Evolutionary conservation across 2,797 vertebrate species (phyloP).

Genomic region (Periparus ater): DNA sequence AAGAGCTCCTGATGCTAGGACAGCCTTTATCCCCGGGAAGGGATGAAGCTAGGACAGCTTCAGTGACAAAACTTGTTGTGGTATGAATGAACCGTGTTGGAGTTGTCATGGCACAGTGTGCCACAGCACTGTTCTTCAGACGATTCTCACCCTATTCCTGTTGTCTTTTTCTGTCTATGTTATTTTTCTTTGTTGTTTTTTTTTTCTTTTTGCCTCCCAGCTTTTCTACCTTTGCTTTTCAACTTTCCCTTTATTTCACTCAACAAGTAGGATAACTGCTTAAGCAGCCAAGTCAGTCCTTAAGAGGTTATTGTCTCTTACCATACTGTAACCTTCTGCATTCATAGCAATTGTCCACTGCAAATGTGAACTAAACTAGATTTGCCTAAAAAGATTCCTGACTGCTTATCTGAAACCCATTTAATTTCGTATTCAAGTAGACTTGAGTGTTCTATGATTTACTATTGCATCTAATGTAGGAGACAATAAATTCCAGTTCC

Average conservation of each 20-base stretch:
- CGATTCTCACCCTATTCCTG: background rate
- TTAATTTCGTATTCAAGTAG: background rate
- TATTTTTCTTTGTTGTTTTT: background rate
- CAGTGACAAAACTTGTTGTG: background rate
- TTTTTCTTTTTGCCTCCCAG: background rate
- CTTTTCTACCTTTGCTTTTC: background rate
- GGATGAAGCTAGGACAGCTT: accelerated
- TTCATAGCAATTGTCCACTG: background rate
- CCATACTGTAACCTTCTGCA: background rate
- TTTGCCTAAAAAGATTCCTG: background rate
- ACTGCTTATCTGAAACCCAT: background rate
- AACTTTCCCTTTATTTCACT: background rate
- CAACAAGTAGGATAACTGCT: background rate
- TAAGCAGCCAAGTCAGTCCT: background rate
- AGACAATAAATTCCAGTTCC: background rate
- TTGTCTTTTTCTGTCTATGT: background rate
- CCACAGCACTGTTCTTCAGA: background rate
- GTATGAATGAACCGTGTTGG: background rate
- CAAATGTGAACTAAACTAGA: background rate
- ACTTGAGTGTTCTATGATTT: background rate
- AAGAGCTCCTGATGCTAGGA: background rate
- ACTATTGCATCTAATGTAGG: background rate
- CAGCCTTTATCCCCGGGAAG: background rate
- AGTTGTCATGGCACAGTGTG: background rate
- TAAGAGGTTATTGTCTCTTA: background rate